Conservation (phyloP, 2,888 invertebrate species). For the Drepana falcataria region DNA sequence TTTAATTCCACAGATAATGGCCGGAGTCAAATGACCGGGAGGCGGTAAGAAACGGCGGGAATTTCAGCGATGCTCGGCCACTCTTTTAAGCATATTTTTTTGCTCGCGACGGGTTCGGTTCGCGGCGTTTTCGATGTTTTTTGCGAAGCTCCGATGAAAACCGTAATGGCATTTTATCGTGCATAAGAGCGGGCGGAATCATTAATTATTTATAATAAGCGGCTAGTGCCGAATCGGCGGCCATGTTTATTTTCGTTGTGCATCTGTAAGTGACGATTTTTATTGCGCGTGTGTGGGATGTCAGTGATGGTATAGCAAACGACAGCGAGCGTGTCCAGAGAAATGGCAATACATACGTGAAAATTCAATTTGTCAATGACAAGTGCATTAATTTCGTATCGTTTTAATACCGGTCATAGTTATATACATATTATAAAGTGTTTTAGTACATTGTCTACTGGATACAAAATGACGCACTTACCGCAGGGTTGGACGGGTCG, state of each 20-base stretch:
- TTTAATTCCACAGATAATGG: constrained; percentile 76
- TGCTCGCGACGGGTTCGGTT: constrained; percentile 58
- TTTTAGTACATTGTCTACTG: too few relatives aligned
- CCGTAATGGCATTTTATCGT: constrained; percentile 79
- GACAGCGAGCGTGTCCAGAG: neutral
- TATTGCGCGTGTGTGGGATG: constrained; percentile 21
- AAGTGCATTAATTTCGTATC: too few relatives aligned
- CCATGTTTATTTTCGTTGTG: constrained; percentile 51
- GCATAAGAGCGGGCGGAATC: constrained; percentile 74
- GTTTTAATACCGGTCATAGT: too few relatives aligned
- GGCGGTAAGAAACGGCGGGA: constrained; percentile 70
- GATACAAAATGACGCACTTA: too few relatives aligned
- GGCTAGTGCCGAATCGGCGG: constrained; percentile 65
- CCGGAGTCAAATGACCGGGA: constrained; percentile 72
- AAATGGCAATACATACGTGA: constrained; percentile 1
- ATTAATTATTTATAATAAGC: constrained; percentile 79
- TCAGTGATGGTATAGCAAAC: neutral
- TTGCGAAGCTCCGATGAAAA: constrained; percentile 71
- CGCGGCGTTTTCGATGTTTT: constrained; percentile 67
- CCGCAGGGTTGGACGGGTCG: too few relatives aligned
- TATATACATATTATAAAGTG: too few relatives aligned
- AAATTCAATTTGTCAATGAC: neutral
- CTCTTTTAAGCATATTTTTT: constrained; percentile 70
- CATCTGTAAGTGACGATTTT: constrained; percentile 28
- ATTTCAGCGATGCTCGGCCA: constrained; percentile 73